Percentiles rank a stretch among this genome's conserved stretches.
Conservation (phyloP, 2,888 invertebrate species). For the Dasypolia templi region DNA sequence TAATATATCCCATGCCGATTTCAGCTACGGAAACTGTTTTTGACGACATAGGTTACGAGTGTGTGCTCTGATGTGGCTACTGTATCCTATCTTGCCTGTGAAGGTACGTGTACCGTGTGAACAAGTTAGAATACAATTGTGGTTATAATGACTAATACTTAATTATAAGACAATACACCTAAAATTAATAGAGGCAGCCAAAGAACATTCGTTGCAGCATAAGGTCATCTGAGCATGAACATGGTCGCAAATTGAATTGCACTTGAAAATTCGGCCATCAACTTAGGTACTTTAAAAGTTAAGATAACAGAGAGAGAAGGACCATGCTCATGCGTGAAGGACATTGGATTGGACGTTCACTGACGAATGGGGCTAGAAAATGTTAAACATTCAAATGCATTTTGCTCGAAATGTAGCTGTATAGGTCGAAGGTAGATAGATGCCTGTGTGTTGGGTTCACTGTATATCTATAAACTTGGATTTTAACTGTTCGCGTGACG, state of each 20-base stretch:
- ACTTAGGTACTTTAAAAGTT: conserved; percentile 25
- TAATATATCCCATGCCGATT: not conserved
- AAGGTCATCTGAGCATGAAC: not conserved
- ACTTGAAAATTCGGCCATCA: not conserved
- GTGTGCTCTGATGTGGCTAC: not conserved
- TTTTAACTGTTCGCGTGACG: not conserved
- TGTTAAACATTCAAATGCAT: conserved; percentile 7
- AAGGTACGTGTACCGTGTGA: not conserved
- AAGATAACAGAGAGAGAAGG: conserved; percentile 4
- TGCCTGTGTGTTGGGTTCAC: not conserved
- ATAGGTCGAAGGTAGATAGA: not conserved
- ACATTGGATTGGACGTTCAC: conserved; percentile 13
- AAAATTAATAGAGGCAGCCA: not conserved
- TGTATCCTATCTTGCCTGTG: not conserved
- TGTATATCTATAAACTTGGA: not conserved
- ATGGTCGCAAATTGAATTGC: not conserved
- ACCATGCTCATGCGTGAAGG: conserved; percentile 8
- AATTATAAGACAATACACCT: not conserved
- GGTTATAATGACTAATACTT: not conserved
- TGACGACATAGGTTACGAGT: not conserved
- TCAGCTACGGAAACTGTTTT: not conserved
- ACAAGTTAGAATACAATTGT: not conserved
- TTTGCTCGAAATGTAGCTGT: not conserved
- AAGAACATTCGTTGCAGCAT: not conserved
- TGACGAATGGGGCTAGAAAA: not conserved